Evolutionary conservation across 2,113 vertebrate genomes (phyloP), one percentile per base, ranked within the genome.

Genomic region (Onychorhynchus coronatus): DNA sequence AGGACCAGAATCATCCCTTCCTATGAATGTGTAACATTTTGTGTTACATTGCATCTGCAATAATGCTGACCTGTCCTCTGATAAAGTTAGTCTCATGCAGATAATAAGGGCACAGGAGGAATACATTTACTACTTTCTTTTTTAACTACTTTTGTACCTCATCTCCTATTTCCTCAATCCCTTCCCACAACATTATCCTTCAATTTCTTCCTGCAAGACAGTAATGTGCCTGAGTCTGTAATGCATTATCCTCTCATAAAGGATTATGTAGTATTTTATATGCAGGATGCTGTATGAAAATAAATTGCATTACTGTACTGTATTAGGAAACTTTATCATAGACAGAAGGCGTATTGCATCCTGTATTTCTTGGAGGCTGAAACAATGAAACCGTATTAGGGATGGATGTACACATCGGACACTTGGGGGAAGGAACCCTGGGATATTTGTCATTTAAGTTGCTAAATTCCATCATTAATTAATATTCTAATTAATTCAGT

Each of bases 191-290:
- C 61, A 95, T 93, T 93, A 93, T 91, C 65, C 91, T 89, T 95
- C 96, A 91, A 10, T 93, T 95, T 96, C 96, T 97, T 96, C 93
- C 93, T 97, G 93, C 72, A 89, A 58, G 61, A 68, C 68, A 94
- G 50, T 89, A 87, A 96, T 93, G 66, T 91, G 86, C 70, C 80
- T 84, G 95, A 94, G 86, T 95, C 95, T 96, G 96, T 94, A 96
- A 96, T 94, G 91, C 95, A 97, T 97, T 97, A 97, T 92, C 83
- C 89, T 92, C 96, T 95, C 95, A 96, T 97, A 96, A 97, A 94
- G 46, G 79, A 73, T 96, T 96, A 94, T 96, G 93, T 96, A 96
- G 95, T 94, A 94, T 96, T 96, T 97, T 95, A 87, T 96, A 94
- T 91, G 88, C 93, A 97, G 96, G 96, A 96, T 96, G 94, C 93